These are phyloP conservation scores for Nowickia ferox DNA, from an alignment of 2,888 invertebrate species.

Conservation along the genomic window DNA sequence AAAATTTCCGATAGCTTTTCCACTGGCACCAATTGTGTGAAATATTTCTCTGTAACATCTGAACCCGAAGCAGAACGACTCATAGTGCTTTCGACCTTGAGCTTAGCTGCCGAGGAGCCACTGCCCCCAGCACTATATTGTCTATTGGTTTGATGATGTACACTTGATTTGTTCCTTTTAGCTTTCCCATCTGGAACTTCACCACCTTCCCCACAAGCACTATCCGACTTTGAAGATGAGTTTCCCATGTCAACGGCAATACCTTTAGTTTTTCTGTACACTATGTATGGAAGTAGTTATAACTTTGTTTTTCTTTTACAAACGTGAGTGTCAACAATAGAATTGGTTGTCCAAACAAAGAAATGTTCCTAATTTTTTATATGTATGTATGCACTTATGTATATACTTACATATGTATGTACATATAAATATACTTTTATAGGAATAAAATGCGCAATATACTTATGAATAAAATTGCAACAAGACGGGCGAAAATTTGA, in stretches of 20 bases:
- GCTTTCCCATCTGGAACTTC: conserved; percentile 71
- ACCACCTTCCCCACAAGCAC: conserved; percentile 74
- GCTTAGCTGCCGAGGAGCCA: conserved; percentile 48
- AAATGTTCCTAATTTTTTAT: background rate
- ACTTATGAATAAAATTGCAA: conserved; percentile 43
- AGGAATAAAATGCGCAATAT: conserved; percentile 62
- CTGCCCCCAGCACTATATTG: conserved; percentile 44
- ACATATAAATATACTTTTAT: too few species aligned
- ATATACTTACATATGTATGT: too few species aligned
- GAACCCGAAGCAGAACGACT: conserved; percentile 87
- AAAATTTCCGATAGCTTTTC: conserved; percentile 91
- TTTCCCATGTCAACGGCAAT: conserved; percentile 76
- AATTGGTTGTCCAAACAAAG: conserved; percentile 42
- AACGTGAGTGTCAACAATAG: conserved; percentile 40
- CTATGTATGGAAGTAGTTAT: background rate
- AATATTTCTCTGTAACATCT: conserved; percentile 87
- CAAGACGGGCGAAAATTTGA: conserved; percentile 19
- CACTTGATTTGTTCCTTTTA: conserved; percentile 67
- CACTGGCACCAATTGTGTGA: conserved; percentile 87
- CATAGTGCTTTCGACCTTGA: conserved; percentile 76
- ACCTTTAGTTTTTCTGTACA: background rate
- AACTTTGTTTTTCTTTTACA: conserved; percentile 26
- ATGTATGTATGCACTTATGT: background rate
- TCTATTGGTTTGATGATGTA: conserved; percentile 27
- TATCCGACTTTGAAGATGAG: conserved; percentile 77